These are phyloP conservation scores for Styela clava DNA, from an alignment of 23 tunicate genomes.

Conservation along the genomic window DNA sequence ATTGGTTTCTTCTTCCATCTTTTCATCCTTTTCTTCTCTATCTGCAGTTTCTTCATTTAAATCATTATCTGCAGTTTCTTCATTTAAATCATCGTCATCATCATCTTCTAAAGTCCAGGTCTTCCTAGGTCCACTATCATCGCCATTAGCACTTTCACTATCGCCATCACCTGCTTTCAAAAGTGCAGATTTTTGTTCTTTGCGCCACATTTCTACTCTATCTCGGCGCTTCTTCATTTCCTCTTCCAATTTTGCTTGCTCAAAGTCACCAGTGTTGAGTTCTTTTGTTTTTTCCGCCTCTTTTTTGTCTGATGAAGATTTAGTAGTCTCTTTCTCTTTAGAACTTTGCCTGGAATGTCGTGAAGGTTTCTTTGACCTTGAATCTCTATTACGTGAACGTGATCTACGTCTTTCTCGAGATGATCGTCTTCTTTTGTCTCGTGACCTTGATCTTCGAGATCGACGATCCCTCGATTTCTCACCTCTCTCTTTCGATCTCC, in stretches of 20 bases:
- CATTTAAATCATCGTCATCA: constrained; percentile 47
- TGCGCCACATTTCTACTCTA: constrained; percentile 85
- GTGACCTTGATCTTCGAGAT: constrained; percentile 43
- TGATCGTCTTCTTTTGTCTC: constrained; percentile 30
- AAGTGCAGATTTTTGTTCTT: constrained; percentile 45
- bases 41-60: background rate
- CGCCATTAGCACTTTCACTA: constrained; percentile 34
- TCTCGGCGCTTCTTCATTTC: constrained; percentile 83
- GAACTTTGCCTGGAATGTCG: background rate
- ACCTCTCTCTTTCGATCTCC: constrained; percentile 3
- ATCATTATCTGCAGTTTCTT: background rate
- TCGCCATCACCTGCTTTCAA: constrained; percentile 16
- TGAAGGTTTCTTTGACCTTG: background rate
- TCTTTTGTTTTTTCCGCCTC: constrained; percentile 15
- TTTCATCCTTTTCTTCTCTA: constrained; percentile 22
- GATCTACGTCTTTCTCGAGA: constrained; percentile 52
- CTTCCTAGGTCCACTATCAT: constrained; percentile 45
- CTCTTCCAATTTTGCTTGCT: constrained; percentile 84
- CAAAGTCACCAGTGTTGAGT: constrained; percentile 39
- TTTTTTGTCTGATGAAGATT: background rate
- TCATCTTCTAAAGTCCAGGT: constrained; percentile 85
- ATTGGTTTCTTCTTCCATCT: constrained; percentile 16
- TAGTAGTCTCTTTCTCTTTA: constrained; percentile 14
- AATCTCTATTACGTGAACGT: constrained; percentile 38
- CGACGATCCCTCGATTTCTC: constrained; percentile 11